A percentile compares a stretch with the other conserved stretches of the same genome.
phyloP scores from a whole-genome alignment of 1,140 invertebrate species.

The Bombyx mori region ASM3026992v2 NC_085119.1:6842001-6842500 shows the following conservation, averaged over 20 bases:
- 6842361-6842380: background rate
- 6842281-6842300: conserved; percentile 2
- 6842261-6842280: conserved; percentile 32
- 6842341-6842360: background rate
- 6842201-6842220: conserved; percentile 66
- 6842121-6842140: conserved; percentile 48
- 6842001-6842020: background rate
- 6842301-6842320: too few species aligned
- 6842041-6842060: conserved; percentile 36
- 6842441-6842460: too few species aligned
- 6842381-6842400: too few species aligned
- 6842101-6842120: conserved; percentile 47
- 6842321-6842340: background rate
- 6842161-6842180: conserved; percentile 60
- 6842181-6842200: conserved; percentile 69
- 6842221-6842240: conserved; percentile 61
- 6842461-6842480: too few species aligned
- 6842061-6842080: conserved; percentile 42
- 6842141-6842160: conserved; percentile 47
- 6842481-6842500: too few species aligned
- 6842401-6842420: too few species aligned
- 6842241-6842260: conserved; percentile 29
- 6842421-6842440: too few species aligned
- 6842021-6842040: conserved; percentile 12
- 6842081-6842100: conserved; percentile 60